Base-by-base conservation (phyloP, 23 tunicate genomes). In the Trididemnum nubilum region DNA sequence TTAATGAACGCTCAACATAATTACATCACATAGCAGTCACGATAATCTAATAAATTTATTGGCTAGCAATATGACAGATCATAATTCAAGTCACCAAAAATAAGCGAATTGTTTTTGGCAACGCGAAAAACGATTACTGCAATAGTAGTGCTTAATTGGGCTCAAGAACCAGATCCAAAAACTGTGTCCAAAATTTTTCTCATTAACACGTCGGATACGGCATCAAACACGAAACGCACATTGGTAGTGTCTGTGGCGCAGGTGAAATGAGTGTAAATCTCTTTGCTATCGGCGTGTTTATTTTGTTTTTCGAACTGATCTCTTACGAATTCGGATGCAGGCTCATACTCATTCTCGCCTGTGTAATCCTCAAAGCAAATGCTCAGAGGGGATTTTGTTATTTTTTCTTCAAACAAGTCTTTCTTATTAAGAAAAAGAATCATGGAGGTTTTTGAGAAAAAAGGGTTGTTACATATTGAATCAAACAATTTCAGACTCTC, bases 221-320 rank as follows among this genome's bases (percentile, higher is more conserved):
- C 91, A 65, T 95, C 99, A 84, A 95, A 95, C 52, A 95, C 92
- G 72, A 95, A 86, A 12, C 91, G 89, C 0, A 95, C 96, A 77
- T 95, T 90, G 70, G 71, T 69, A 25, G 96, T 90, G 83, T 90
- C 99, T n/a, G 99, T 95, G 30, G 96, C 96, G 66, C 96, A 90
- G 12, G 99, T 95, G 33, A 89, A 89, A 81, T 95, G 99, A 2
- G 96, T 89, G 86, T 89, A 95, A 38, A 95, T 95, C 57, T 95
- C 99, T 80, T 90, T 89, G 54, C 36, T 63, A 65, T 79, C 90
- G 2, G 84, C 85, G 71, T 90, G 89, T 71, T 90, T 95, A 86
- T 95, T 95, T 67, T 85, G 89, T 7, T 60, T 35, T 70, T 90
- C 96, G 65, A 89, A 95, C 51, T 90, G 91, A 1, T 78, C 82